phyloP scores from a whole-genome alignment of 2,797 vertebrate genomes.

The Dendrocincla fuliginosa region DNA sequence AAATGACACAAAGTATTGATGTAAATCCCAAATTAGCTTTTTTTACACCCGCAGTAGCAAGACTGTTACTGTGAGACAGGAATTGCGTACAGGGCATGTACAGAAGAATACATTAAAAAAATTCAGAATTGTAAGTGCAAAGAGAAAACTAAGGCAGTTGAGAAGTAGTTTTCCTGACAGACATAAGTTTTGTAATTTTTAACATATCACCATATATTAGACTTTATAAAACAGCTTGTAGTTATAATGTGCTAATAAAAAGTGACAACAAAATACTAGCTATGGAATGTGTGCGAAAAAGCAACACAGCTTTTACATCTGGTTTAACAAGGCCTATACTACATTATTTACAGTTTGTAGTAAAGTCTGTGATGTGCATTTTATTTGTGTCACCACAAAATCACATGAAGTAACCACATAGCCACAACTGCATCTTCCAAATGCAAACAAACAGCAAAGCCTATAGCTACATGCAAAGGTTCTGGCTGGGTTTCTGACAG shows the following conservation, averaged over 20 bases:
- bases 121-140: neutral
- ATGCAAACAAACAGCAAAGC: neutral
- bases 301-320: neutral
- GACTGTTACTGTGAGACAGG: neutral
- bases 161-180: neutral
- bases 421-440: neutral
- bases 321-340: neutral
- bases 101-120: neutral
- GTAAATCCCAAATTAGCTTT: neutral
- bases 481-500: neutral
- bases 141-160: neutral
- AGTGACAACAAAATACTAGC: neutral
- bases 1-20: neutral
- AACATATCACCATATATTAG: neutral
- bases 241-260: neutral
- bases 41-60: neutral
- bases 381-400: neutral
- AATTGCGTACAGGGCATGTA: neutral
- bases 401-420: neutral
- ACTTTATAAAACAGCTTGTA: neutral
- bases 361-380: neutral
- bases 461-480: neutral
- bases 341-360: neutral
- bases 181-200: neutral
- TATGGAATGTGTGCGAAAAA: neutral